Evolutionary conservation across 2,797 vertebrate species (phyloP).

Genomic region (Remorina albescens): DNA sequence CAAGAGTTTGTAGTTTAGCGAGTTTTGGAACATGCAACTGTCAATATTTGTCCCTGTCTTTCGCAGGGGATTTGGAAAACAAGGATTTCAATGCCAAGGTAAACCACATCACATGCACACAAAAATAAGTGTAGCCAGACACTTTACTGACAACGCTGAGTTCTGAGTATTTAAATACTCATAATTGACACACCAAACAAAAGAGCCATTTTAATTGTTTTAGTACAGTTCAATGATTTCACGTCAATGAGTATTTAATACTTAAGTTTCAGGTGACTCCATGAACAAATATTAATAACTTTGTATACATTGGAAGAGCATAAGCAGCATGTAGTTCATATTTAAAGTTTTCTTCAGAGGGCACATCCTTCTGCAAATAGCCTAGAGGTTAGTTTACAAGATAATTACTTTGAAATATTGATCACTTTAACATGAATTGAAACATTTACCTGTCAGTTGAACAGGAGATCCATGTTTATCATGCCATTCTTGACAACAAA

Average conservation of each 20-base stretch:
- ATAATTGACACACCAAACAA: too few species aligned
- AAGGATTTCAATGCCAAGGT: slow-evolving; percentile 99
- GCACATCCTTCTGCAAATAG: slow-evolving; percentile 22
- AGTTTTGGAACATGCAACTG: neutral
- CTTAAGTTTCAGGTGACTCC: neutral
- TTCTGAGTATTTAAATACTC: neutral
- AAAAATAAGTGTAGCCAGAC: neutral
- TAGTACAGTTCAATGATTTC: neutral
- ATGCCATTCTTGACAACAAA: slow-evolving; percentile 20
- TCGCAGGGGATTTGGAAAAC: slow-evolving; percentile 98
- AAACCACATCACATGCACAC: slow-evolving; percentile 63
- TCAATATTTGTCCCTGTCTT: slow-evolving; percentile 39
- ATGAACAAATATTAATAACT: neutral
- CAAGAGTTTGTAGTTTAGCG: neutral
- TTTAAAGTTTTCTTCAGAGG: neutral
- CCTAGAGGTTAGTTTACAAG: neutral
- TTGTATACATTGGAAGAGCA: neutral
- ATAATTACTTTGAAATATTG: neutral
- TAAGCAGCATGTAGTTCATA: neutral
- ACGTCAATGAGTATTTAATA: neutral
- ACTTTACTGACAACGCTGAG: neutral
- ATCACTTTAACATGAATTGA: neutral
- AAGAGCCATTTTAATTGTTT: too few species aligned
- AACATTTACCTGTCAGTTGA: neutral
- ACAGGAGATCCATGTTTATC: neutral